Conservation (phyloP, 53 echinoderm and acorn worm genomes). For the Antedon mediterranea region DNA sequence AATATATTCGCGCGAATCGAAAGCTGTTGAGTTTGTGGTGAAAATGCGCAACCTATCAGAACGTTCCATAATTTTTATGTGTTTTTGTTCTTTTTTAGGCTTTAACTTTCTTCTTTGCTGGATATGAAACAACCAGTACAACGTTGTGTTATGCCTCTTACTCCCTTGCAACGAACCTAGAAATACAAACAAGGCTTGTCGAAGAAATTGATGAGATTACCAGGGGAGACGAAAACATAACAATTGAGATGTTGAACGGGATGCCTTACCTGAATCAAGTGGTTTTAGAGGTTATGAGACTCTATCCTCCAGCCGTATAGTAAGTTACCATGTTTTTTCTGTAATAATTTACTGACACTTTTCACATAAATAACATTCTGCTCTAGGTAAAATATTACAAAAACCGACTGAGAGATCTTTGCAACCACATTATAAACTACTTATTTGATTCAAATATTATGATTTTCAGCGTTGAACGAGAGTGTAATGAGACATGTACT, state of each 20-base stretch:
- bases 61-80: no score
- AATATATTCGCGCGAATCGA: no score
- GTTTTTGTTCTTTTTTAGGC: no score
- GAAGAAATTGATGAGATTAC: neutral
- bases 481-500: constrained; percentile 15
- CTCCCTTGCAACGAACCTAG: neutral
- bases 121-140: neutral
- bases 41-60: no score
- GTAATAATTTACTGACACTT: no score
- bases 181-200: neutral
- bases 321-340: neutral
- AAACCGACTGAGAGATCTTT: no score
- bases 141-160: neutral
- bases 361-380: no score
- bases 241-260: neutral
- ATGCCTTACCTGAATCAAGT: neutral
- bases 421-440: no score
- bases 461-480: constrained; percentile 15
- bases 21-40: no score
- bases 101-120: neutral
- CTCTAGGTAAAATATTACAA: no score
- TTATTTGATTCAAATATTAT: no score
- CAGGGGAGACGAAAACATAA: neutral
- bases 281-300: neutral
- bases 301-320: neutral